phyloP scores from a whole-genome alignment of 2,113 vertebrate genomes.

The Callospermophilus lateralis region DNA sequence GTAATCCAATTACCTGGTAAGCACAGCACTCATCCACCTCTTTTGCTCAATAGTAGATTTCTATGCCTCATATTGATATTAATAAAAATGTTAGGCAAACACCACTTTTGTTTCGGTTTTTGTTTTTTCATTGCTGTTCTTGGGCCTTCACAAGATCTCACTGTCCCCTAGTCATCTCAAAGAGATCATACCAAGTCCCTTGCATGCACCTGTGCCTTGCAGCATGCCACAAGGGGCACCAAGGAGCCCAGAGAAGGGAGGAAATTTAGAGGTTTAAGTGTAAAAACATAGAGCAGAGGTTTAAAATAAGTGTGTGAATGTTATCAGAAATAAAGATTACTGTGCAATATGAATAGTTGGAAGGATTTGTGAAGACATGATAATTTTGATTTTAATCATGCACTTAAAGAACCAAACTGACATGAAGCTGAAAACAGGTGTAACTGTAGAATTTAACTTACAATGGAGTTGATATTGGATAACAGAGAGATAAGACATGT shows the following conservation, averaged over 20 bases:
- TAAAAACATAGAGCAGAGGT: background rate
- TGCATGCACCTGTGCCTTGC: background rate
- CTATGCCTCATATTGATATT: background rate
- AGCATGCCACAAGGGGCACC: too few relatives aligned
- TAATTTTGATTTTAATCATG: background rate
- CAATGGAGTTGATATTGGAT: background rate
- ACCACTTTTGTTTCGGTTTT: background rate
- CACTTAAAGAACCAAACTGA: background rate
- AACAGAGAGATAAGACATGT: background rate
- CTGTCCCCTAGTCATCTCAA: background rate
- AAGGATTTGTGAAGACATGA: background rate
- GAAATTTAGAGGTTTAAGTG: background rate
- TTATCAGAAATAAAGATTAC: background rate
- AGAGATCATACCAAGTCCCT: accelerated
- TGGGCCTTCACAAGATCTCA: background rate
- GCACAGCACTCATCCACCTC: background rate
- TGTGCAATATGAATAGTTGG: background rate
- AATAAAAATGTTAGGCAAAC: background rate
- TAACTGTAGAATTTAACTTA: background rate
- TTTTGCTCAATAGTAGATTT: conserved; percentile 4
- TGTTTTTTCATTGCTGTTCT: background rate
- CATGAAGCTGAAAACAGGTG: background rate
- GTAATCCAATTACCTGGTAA: conserved; percentile 48
- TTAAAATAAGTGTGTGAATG: background rate
- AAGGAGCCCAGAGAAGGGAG: background rate